A percentile compares a stretch with the other conserved stretches of the same genome.
phyloP scores from a whole-genome alignment of 2,888 invertebrate genomes.

The Tethea ocularis region DNA sequence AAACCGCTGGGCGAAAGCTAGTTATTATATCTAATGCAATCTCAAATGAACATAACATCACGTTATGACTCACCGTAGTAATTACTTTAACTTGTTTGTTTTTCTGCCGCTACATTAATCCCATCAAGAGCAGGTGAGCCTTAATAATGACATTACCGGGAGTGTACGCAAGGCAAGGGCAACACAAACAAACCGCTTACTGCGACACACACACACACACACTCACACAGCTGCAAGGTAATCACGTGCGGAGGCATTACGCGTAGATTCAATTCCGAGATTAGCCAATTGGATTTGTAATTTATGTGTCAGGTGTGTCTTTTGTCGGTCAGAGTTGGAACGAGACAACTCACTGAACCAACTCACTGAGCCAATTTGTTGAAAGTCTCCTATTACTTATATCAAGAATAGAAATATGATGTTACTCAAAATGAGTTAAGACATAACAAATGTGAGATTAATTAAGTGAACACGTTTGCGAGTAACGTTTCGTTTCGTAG shows the following conservation, averaged over 20 bases:
- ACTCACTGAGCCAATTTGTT: neutral
- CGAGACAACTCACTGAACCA: neutral
- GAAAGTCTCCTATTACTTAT: neutral
- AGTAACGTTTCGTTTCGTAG: too few relatives aligned
- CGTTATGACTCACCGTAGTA: neutral
- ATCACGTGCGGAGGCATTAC: neutral
- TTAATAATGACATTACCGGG: neutral
- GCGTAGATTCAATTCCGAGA: neutral
- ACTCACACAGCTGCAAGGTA: neutral
- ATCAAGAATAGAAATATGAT: neutral
- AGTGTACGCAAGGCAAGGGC: neutral
- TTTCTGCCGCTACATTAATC: neutral
- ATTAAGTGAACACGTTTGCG: neutral
- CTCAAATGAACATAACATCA: too few relatives aligned
- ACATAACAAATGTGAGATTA: neutral
- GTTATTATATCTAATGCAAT: too few relatives aligned
- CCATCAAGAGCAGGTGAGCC: constrained; percentile 2
- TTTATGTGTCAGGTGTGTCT: neutral
- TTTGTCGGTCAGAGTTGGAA: neutral
- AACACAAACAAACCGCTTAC: neutral
- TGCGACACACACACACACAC: neutral
- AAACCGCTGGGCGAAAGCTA: too few relatives aligned
- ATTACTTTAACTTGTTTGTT: neutral
- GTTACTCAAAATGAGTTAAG: neutral
- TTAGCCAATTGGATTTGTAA: constrained; percentile 3